These are phyloP conservation scores for Panthera tigris DNA, from an alignment of 2,113 vertebrate species.

Conservation along the genomic window DNA sequence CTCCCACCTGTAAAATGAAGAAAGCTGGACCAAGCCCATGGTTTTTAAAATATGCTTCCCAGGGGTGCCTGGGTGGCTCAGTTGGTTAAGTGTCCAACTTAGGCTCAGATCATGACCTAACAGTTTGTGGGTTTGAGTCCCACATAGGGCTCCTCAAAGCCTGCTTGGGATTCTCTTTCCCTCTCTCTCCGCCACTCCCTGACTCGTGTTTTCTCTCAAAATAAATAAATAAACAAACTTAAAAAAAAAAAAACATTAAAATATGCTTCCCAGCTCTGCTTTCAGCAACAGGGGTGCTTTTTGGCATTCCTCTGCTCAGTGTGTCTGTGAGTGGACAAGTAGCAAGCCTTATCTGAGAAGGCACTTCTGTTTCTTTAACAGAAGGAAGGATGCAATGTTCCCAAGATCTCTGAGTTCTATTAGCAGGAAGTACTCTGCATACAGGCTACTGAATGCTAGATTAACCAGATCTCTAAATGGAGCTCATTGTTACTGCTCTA, in stretches of 20 bases:
- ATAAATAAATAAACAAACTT: too few relatives aligned
- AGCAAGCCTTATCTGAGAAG: background rate
- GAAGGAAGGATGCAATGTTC: background rate
- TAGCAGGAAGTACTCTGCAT: background rate
- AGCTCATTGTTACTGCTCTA: background rate
- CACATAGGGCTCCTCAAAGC: too few relatives aligned
- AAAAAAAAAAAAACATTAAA: background rate
- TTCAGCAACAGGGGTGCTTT: background rate
- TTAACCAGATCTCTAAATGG: background rate
- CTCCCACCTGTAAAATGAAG: background rate
- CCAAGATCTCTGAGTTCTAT: background rate
- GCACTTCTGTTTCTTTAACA: background rate
- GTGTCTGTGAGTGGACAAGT: background rate
- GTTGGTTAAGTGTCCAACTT: too few relatives aligned
- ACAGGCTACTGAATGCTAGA: background rate
- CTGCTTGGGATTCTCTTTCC: too few relatives aligned
- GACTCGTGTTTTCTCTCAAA: too few relatives aligned
- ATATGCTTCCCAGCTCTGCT: background rate
- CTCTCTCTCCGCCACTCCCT: too few relatives aligned
- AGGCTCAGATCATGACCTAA: too few relatives aligned
- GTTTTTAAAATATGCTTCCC: background rate
- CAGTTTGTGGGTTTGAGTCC: too few relatives aligned
- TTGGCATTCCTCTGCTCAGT: background rate
- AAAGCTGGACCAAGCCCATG: background rate
- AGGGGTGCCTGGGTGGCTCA: too few relatives aligned